Evolutionary conservation across 2,797 vertebrate genomes (phyloP).

Genomic region (Pelobates cultripes): DNA sequence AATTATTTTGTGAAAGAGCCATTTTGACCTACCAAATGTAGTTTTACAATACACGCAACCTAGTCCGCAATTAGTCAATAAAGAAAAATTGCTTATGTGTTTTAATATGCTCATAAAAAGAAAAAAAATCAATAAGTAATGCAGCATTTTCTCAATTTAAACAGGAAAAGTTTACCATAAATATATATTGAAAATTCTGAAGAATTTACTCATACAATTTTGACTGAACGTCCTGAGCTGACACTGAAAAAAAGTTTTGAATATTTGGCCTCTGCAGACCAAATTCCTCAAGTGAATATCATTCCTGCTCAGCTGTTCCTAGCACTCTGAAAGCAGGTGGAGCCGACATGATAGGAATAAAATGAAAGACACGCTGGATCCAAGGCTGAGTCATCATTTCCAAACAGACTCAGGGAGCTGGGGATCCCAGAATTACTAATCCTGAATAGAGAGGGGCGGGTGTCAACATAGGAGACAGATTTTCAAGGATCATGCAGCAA

Average conservation of each 20-base stretch:
- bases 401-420: slow-evolving; percentile 11
- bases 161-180: too few species aligned
- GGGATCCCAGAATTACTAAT: not conserved
- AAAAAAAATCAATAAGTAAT: too few species aligned
- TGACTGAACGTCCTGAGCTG: not conserved
- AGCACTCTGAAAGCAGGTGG: slow-evolving; percentile 24
- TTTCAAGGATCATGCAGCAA: not conserved
- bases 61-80: too few species aligned
- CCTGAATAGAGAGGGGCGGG: slow-evolving; percentile 7
- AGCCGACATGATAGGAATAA: not conserved
- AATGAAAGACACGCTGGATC: slow-evolving; percentile 6
- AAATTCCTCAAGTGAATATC: not conserved
- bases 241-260: not conserved
- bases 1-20: too few species aligned
- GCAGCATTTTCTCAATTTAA: too few species aligned
- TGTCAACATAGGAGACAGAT: not conserved
- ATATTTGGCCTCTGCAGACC: not conserved
- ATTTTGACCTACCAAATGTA: too few species aligned
- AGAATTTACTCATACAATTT: too few species aligned
- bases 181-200: too few species aligned
- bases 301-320: slow-evolving; percentile 26
- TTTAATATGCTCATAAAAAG: too few species aligned
- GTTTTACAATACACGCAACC: too few species aligned
- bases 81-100: too few species aligned
- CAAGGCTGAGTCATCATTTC: slow-evolving; percentile 30